Base-by-base conservation (phyloP, 2,797 vertebrate species). In the Alcedo atthis region DNA sequence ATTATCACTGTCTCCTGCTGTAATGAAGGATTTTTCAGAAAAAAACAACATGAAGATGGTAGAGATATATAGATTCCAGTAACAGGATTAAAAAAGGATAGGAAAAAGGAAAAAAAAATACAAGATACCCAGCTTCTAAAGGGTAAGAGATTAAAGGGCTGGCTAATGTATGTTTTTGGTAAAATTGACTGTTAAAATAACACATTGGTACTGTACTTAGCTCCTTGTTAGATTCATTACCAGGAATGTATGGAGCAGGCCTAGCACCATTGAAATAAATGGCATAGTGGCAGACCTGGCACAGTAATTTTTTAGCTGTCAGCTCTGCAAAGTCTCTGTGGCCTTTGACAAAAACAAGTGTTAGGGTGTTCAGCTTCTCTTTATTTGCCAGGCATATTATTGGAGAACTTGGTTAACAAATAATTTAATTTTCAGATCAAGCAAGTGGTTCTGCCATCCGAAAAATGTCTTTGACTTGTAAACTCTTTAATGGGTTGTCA, bases 1-100 rank as follows among this genome's bases (percentile, higher is more conserved):
- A 92, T 96, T 92, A 92, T 81, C 84, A 92, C 73, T 83, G 90
- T 94, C 84, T 92, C 79, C 74, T 95, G 76, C 79, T 92, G 35
- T 92, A 94, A 92, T 92, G 94, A 96, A 92, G 88, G 66, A 78
- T 64, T 95, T 91, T 26, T 90, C 51, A 69, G 84, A 75, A 90
- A 90, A 86, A 90, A 45, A 0, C 2, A 86, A 49, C 0, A 4
- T 49, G 70, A 80, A 94, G 86, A 92, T 85, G 73, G 66, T 59
- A 62, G 62, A 91, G 69, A 83, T 86, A 81, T 21, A 84, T 45
- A 63, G 43, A 75, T 83, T 92, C 68, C 62, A 87, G 61, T 58
- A 91, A 77, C 25, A 62, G 78, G 71, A 89, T 90, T 86, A 21
- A 86, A 89, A 93, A 88, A 42, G 26, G n/a, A n/a, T 33, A 25